Evolutionary conservation across 1,140 invertebrate genomes (phyloP), one percentile per base, ranked within the genome.

Genomic region (Nasonia giraulti): DNA sequence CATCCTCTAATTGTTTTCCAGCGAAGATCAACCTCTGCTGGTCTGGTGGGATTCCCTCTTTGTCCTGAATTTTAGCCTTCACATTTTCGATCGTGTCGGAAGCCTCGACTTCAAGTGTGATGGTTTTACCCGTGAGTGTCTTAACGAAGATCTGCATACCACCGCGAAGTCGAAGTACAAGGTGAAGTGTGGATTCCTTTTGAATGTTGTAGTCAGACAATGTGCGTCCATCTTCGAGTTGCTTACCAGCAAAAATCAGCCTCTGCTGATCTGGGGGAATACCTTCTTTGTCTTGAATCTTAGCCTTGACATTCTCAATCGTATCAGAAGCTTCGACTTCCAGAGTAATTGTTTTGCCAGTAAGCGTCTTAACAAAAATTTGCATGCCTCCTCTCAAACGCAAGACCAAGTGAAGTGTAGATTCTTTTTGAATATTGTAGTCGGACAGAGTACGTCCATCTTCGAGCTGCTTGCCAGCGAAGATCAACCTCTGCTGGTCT

Each of bases 1-100:
- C 96, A 89, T 97, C 96, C 91, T 97, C 96, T 31, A 97, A 94
- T 87, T 97, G 96, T 90, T 97, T 97, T 79, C 97, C 96, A 50
- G 95, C 95, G 89, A 96, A 96, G 85, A 96, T 96, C 84, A 96
- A 92, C 86, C 95, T 92, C 89, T 96, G 95, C 87, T 96, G 95
- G 89, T 96, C 95, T 90, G 96, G 95, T 14, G 95, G 95, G 85
- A 95, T 96, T 94, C 95, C 90, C 95, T 95, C 83, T 94, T 92
- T 93, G 94, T 95, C 90, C 85, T 96, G 96, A 88, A 97, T 97
- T 87, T 96, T 97, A 0, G 96, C 95, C 85, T 96, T 96, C 0
- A 96, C 96, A 91, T 96, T 96, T 86, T 96, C 95, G 89, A 96
- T 96, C 0, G 95, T 96, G 88, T 97, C 96, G 31, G 95, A 96